A percentile compares a stretch with the other conserved stretches of the same genome.
These are phyloP conservation scores for Steinernema carpocapsae DNA, from an alignment of 2,888 invertebrate species.

Conservation along the genomic window DNA sequence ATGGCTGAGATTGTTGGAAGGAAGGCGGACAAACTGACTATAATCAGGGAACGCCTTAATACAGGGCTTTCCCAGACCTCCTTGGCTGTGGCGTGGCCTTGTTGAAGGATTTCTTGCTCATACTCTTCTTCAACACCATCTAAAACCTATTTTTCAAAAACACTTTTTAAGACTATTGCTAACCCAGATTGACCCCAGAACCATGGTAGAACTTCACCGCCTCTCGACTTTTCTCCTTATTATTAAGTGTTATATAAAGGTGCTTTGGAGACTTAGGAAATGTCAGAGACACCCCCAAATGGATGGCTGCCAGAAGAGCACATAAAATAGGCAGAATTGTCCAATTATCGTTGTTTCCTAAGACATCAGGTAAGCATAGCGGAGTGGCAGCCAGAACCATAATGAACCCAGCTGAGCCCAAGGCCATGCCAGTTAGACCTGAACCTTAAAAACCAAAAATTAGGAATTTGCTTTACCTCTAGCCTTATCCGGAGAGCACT, in stretches of 20 bases:
- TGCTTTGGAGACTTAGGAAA: slow-evolving; percentile 66
- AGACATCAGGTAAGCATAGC: slow-evolving; percentile 55
- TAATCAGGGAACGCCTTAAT: slow-evolving; percentile 52
- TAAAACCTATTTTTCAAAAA: slow-evolving; percentile 8
- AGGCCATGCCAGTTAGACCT: slow-evolving; percentile 55
- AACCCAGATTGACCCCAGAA: slow-evolving; percentile 51
- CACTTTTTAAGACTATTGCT: slow-evolving; percentile 7
- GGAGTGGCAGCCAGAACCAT: slow-evolving; percentile 52
- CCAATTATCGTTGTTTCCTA: slow-evolving; percentile 57
- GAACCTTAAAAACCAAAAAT: slow-evolving; percentile 1
- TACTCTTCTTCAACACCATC: slow-evolving; percentile 43
- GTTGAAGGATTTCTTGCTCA: slow-evolving; percentile 40
- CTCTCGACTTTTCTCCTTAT: slow-evolving; percentile 48
- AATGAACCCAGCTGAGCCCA: slow-evolving; percentile 57
- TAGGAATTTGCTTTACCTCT: slow-evolving; percentile 43
- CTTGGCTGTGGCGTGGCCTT: slow-evolving; percentile 39
- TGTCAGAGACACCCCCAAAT: slow-evolving; percentile 49
- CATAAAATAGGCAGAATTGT: slow-evolving; percentile 50
- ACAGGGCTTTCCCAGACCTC: slow-evolving; percentile 40
- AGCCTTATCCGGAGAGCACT: slow-evolving; percentile 55
- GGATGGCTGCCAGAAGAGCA: slow-evolving; percentile 50
- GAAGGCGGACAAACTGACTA: slow-evolving; percentile 55
- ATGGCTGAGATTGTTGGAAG: slow-evolving; percentile 62
- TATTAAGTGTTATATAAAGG: slow-evolving; percentile 54
- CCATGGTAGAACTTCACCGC: slow-evolving; percentile 61